Evolutionary conservation across 2,797 vertebrate genomes (phyloP).

Genomic region (Platyrinchus mystaceus): DNA sequence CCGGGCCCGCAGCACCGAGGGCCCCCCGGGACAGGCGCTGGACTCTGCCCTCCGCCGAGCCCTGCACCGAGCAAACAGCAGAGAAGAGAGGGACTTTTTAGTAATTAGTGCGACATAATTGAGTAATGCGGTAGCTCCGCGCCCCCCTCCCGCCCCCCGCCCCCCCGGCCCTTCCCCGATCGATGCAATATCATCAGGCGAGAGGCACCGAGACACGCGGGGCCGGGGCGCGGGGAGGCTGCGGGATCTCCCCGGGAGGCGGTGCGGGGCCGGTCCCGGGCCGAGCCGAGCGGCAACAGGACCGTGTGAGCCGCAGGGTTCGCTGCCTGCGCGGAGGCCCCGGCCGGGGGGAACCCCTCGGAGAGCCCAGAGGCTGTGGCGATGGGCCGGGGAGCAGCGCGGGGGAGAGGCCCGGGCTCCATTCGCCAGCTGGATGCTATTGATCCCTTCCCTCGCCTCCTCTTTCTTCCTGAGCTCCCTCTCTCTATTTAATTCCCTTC

Average conservation of each 20-base stretch:
- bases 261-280: neutral
- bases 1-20: neutral
- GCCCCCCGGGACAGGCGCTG: neutral
- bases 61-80: neutral
- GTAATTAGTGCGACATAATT: constrained; percentile 79
- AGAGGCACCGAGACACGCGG: constrained; percentile 75
- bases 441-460: constrained; percentile 49
- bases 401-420: neutral
- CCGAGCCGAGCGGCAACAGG: neutral
- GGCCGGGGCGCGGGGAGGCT: neutral
- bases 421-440: constrained; percentile 69
- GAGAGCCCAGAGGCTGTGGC: neutral
- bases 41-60: neutral
- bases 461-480: neutral
- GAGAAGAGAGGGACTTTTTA: constrained; percentile 32
- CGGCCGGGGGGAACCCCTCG: neutral
- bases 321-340: neutral
- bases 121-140: constrained; percentile 49
- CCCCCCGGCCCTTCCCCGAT: constrained; percentile 48
- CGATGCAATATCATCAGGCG: constrained; percentile 77
- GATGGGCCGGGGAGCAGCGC: neutral
- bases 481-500: constrained; percentile 35
- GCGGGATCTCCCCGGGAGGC: neutral
- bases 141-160: neutral
- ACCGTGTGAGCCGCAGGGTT: neutral